Percentiles rank a stretch among this genome's conserved stretches.
Evolutionary conservation across 2,797 vertebrate species (phyloP).

Genomic region (Botia almorhae): DNA sequence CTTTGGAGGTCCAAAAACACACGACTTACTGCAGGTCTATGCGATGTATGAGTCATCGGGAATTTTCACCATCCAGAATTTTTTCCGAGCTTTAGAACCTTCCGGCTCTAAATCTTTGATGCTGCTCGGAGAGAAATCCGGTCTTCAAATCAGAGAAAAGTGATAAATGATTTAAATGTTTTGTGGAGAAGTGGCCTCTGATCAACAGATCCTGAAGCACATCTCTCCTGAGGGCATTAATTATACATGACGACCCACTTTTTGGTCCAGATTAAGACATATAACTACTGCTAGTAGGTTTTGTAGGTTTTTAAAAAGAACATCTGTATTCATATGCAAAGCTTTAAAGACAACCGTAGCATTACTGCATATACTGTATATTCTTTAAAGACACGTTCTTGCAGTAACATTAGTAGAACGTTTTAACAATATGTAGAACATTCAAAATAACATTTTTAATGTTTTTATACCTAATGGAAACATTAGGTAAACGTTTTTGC

Average conservation of each 20-base stretch:
- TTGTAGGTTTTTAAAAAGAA: too few relatives aligned
- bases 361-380: too few relatives aligned
- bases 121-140: constrained; percentile 22
- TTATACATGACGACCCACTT: constrained; percentile 59
- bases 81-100: constrained; percentile 16
- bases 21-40: constrained; percentile 10
- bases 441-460: background rate
- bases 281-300: constrained; percentile 6
- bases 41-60: constrained; percentile 24
- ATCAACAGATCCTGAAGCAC: constrained; percentile 39
- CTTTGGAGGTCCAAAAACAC: too few relatives aligned
- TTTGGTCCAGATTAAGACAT: constrained; percentile 47
- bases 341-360: background rate
- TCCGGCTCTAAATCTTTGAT: constrained; percentile 34
- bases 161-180: constrained; percentile 41
- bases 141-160: constrained; percentile 43
- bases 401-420: too few relatives aligned
- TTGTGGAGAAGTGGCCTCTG: constrained; percentile 40
- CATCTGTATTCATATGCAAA: constrained; percentile 4
- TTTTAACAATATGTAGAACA: too few relatives aligned
- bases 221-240: constrained; percentile 33
- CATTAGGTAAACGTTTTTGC: too few relatives aligned
- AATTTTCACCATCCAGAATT: constrained; percentile 13
- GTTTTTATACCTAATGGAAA: too few relatives aligned
- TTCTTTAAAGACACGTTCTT: too few relatives aligned